Evolutionary conservation across 2,797 vertebrate species (phyloP).

Genomic region (Jordanella pulchra): DNA sequence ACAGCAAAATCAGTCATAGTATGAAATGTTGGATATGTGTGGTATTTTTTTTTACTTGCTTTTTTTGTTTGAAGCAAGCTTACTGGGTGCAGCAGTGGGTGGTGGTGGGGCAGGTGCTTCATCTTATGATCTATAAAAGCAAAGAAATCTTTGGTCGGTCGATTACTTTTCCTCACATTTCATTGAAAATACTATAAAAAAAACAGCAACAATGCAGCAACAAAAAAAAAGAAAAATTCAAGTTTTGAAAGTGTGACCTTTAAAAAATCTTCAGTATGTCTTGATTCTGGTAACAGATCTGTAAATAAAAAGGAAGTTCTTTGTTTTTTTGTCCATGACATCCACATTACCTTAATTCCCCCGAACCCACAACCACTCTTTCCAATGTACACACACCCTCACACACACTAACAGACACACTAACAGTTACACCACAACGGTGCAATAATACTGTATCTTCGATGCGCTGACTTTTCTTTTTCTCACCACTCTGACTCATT

Average conservation of each 20-base stretch:
- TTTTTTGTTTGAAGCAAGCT: too few species aligned
- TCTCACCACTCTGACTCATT: conserved; percentile 44
- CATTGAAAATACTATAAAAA: background rate
- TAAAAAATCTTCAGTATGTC: background rate
- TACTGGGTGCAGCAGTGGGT: background rate
- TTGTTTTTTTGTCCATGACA: conserved; percentile 17
- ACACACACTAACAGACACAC: conserved; percentile 8
- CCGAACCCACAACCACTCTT: conserved; percentile 39
- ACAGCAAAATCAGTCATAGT: background rate
- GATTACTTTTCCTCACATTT: background rate
- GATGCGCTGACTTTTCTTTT: conserved; percentile 2
- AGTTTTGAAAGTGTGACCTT: background rate
- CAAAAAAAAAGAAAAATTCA: background rate
- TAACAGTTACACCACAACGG: conserved; percentile 2
- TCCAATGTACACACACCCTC: conserved; percentile 19
- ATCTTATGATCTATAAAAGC: background rate
- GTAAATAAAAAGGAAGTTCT: conserved; percentile 11
- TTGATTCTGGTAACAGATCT: background rate
- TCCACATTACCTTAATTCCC: conserved; percentile 35
- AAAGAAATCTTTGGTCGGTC: background rate
- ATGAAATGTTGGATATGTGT: background rate
- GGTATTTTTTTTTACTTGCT: too few species aligned
- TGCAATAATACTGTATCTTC: conserved; percentile 25
- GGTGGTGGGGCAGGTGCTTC: background rate
- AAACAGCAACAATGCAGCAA: background rate